Percentiles rank a stretch among this genome's conserved stretches.
phyloP scores from a whole-genome alignment of 2,888 invertebrate genomes.

The Oligia strigilis region DNA sequence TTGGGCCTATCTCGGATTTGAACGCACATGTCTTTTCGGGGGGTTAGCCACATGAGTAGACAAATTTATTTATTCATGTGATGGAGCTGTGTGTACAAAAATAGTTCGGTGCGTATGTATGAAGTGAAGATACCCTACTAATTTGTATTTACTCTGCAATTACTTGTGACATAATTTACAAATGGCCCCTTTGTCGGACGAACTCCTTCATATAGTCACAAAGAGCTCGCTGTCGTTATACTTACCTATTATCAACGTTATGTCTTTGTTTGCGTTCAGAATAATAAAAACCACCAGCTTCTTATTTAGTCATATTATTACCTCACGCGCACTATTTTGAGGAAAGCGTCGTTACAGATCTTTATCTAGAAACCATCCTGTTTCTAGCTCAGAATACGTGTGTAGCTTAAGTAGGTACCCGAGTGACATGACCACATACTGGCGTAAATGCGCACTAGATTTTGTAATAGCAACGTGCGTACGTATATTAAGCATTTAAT shows the following conservation, averaged over 20 bases:
- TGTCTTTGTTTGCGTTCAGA: neutral
- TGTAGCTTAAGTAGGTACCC: neutral
- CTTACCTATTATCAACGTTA: neutral
- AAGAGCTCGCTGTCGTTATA: neutral
- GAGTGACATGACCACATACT: slow-evolving; percentile 3
- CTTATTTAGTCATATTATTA: neutral
- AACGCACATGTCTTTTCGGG: too few relatives aligned
- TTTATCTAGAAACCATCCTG: neutral
- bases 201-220: neutral
- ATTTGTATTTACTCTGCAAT: too few relatives aligned
- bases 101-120: too few relatives aligned
- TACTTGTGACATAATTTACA: neutral
- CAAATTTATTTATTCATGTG: too few relatives aligned
- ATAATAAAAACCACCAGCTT: neutral
- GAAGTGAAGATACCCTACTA: too few relatives aligned
- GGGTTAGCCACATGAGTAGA: too few relatives aligned
- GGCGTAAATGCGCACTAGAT: neutral
- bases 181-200: neutral
- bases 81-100: too few relatives aligned
- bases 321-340: neutral
- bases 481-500: neutral
- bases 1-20: too few relatives aligned
- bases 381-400: slow-evolving; percentile 8
- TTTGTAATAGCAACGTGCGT: neutral
- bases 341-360: slow-evolving; percentile 18